phyloP scores from a whole-genome alignment of 2,888 invertebrate species.

The Eustalomyia histrio region DNA sequence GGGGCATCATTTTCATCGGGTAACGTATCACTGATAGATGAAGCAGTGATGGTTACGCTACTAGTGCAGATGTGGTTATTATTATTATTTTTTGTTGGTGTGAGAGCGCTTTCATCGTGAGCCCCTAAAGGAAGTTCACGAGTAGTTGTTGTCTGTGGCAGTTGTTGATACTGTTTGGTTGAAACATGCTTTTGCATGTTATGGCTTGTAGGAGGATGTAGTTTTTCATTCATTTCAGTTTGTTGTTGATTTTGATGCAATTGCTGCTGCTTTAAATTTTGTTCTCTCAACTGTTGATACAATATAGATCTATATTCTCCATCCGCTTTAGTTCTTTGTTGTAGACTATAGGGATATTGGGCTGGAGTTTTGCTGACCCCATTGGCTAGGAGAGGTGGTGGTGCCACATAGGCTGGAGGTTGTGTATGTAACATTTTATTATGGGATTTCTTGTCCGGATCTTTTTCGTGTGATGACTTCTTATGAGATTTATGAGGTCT shows the following conservation, averaged over 20 bases:
- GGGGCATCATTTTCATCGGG: slow-evolving; percentile 55
- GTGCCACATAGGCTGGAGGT: slow-evolving; percentile 66
- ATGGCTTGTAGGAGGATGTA: slow-evolving; percentile 58
- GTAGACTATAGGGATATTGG: slow-evolving; percentile 69
- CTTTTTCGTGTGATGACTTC: slow-evolving; percentile 54
- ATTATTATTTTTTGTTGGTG: slow-evolving; percentile 10
- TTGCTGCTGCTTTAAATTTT: slow-evolving; percentile 64
- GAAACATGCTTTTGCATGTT: slow-evolving; percentile 48
- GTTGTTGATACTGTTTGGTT: slow-evolving; percentile 56
- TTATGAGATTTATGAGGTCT: slow-evolving; percentile 55
- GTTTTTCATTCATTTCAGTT: slow-evolving; percentile 55
- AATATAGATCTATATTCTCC: slow-evolving; percentile 70
- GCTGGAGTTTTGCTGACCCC: slow-evolving; percentile 55
- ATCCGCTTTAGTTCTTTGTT: slow-evolving; percentile 73
- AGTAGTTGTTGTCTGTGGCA: slow-evolving; percentile 26
- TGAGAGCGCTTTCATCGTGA: slow-evolving; percentile 35
- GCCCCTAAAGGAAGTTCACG: slow-evolving; percentile 72
- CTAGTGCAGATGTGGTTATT: neutral
- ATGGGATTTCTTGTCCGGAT: slow-evolving; percentile 42
- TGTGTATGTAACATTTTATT: slow-evolving; percentile 60
- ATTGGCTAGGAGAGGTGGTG: slow-evolving; percentile 60
- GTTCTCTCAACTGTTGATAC: slow-evolving; percentile 68
- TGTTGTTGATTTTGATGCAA: slow-evolving; percentile 40
- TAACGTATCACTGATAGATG: neutral
- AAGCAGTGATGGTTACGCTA: neutral